phyloP scores from a whole-genome alignment of 2,113 vertebrate genomes.

The Boulengerochromis microlepis region DNA sequence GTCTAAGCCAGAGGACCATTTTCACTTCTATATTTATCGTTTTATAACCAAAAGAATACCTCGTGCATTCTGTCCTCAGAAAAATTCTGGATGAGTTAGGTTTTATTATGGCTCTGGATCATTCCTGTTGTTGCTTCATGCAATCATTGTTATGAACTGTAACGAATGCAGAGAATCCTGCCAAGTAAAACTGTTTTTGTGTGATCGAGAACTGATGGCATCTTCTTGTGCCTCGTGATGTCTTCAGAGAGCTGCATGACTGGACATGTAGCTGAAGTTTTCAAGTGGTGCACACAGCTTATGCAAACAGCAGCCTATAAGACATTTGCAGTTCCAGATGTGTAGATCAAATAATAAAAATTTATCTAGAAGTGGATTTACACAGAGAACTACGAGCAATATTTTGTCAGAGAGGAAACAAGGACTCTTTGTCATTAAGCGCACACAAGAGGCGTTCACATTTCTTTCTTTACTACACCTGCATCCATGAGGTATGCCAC shows the following conservation, averaged over 20 bases:
- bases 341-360: not conserved
- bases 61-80: not conserved
- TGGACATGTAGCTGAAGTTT: conserved; percentile 4
- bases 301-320: not conserved
- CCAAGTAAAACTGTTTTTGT: not conserved
- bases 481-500: not conserved
- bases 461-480: not conserved
- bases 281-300: conserved; percentile 4
- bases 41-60: not conserved
- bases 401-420: not conserved
- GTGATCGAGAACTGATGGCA: not conserved
- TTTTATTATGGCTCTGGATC: not conserved
- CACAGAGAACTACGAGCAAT: too few species aligned
- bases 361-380: not conserved
- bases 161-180: not conserved
- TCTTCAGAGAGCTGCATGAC: conserved; percentile 21
- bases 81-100: not conserved
- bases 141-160: not conserved
- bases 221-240: not conserved
- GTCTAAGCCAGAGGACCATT: not conserved
- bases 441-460: not conserved
- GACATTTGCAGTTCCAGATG: not conserved
- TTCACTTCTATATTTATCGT: not conserved
- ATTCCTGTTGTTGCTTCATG: not conserved
- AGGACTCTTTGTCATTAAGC: not conserved